These are phyloP conservation scores for Mesembrinibis cayennensis DNA, from an alignment of 2,113 vertebrate species.

Conservation along the genomic window DNA sequence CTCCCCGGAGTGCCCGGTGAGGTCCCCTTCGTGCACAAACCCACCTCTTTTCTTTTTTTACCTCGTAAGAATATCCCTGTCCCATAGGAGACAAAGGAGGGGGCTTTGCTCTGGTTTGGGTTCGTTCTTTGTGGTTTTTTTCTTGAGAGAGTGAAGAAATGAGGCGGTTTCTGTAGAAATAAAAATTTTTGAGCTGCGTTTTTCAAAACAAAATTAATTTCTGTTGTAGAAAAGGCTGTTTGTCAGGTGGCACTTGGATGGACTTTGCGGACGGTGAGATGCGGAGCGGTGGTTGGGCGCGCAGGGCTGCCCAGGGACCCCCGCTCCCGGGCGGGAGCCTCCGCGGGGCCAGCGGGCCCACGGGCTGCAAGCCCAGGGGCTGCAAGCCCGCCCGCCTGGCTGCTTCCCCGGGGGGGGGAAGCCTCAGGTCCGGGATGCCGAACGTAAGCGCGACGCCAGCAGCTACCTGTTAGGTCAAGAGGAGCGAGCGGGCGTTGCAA, in stretches of 20 bases:
- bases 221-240: background rate
- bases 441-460: accelerated
- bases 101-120: background rate
- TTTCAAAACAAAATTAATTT: background rate
- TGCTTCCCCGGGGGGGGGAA: background rate
- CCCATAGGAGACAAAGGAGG: slow-evolving; percentile 37
- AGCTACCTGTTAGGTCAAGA: background rate
- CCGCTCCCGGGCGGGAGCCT: too few species aligned
- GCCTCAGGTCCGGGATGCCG: background rate
- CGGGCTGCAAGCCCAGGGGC: accelerated
- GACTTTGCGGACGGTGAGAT: too few species aligned
- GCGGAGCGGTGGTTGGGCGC: too few species aligned
- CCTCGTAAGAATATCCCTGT: slow-evolving; percentile 39
- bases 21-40: slow-evolving; percentile 2
- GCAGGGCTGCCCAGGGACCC: too few species aligned
- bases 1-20: background rate
- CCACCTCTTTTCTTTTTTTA: slow-evolving; percentile 19
- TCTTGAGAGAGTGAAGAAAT: slow-evolving; percentile 1
- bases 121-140: background rate
- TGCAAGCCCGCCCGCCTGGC: too few species aligned
- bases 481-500: accelerated
- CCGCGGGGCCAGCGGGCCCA: too few species aligned
- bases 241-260: accelerated
- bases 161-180: too few species aligned
- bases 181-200: too few species aligned